phyloP scores from a whole-genome alignment of 2,888 invertebrate species.

The Anthrax anthrax region DNA sequence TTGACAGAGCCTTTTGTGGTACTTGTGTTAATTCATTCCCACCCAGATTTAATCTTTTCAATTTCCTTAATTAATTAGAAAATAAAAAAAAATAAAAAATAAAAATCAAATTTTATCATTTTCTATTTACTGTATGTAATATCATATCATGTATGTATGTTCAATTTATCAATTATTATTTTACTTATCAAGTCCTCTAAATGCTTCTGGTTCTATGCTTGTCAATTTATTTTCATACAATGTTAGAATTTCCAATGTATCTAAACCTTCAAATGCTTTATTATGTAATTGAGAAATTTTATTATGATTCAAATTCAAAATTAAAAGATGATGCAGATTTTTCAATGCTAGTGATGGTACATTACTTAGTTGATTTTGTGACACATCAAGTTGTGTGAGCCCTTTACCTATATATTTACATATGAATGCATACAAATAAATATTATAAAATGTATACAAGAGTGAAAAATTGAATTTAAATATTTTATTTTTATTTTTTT shows the following conservation, averaged over 20 bases:
- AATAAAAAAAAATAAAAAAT: not conserved
- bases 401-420: slow-evolving; percentile 50
- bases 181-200: slow-evolving; percentile 77
- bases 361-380: slow-evolving; percentile 64
- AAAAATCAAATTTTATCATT: not conserved
- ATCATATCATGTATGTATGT: not conserved
- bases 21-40: slow-evolving; percentile 64
- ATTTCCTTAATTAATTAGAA: slow-evolving; percentile 40
- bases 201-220: slow-evolving; percentile 66
- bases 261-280: slow-evolving; percentile 72
- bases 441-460: not conserved
- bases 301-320: slow-evolving; percentile 82
- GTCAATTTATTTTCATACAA: slow-evolving; percentile 76
- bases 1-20: slow-evolving; percentile 67
- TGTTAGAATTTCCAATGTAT: slow-evolving; percentile 73
- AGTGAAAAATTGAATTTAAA: not conserved
- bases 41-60: slow-evolving; percentile 72
- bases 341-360: slow-evolving; percentile 70
- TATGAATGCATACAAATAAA: not conserved
- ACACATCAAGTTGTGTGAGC: slow-evolving; percentile 76
- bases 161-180: slow-evolving; percentile 14
- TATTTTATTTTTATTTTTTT: not conserved
- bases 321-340: slow-evolving; percentile 67
- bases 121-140: not conserved
- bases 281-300: slow-evolving; percentile 63